These are phyloP conservation scores for Chaetura pelagica DNA, from an alignment of 2,113 vertebrate species.

Conservation along the genomic window DNA sequence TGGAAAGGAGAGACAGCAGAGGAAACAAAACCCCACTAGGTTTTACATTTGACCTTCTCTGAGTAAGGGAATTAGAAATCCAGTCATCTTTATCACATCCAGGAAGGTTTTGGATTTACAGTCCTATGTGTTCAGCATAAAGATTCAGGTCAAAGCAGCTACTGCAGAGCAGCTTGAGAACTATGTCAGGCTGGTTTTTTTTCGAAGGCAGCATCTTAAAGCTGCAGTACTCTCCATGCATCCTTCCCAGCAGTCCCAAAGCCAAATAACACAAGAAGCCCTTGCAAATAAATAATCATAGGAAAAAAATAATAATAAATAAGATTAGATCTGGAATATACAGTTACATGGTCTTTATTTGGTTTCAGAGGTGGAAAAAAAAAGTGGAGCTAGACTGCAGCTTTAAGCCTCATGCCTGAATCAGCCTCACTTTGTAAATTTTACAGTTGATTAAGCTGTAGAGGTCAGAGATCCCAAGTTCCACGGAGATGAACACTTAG, in stretches of 20 bases:
- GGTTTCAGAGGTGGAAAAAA: constrained; percentile 63
- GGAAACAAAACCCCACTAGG: constrained; percentile 42
- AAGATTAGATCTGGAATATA: constrained; percentile 51
- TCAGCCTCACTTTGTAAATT: neutral
- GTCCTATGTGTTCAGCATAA: neutral
- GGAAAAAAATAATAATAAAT: constrained; percentile 48
- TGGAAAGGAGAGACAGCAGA: constrained; percentile 15
- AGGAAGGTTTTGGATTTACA: constrained; percentile 23
- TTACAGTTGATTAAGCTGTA: constrained; percentile 24
- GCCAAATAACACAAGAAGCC: constrained; percentile 49
- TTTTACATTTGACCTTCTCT: neutral
- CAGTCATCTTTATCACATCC: constrained; percentile 41
- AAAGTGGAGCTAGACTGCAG: constrained; percentile 58
- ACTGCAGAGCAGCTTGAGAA: neutral
- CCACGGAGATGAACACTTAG: constrained; percentile 15
- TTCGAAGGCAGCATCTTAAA: constrained; percentile 51
- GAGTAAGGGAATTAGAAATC: neutral
- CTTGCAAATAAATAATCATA: constrained; percentile 69
- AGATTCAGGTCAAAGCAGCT: neutral
- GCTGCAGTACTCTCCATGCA: constrained; percentile 57
- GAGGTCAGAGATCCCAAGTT: neutral
- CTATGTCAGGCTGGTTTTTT: neutral
- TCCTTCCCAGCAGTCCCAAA: constrained; percentile 53
- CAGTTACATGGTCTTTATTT: constrained; percentile 66
- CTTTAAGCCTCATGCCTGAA: constrained; percentile 51